A percentile compares a stretch with the other conserved stretches of the same genome.
phyloP scores from a whole-genome alignment of 2,797 vertebrate genomes.

The Megaceryle alcyon region DNA sequence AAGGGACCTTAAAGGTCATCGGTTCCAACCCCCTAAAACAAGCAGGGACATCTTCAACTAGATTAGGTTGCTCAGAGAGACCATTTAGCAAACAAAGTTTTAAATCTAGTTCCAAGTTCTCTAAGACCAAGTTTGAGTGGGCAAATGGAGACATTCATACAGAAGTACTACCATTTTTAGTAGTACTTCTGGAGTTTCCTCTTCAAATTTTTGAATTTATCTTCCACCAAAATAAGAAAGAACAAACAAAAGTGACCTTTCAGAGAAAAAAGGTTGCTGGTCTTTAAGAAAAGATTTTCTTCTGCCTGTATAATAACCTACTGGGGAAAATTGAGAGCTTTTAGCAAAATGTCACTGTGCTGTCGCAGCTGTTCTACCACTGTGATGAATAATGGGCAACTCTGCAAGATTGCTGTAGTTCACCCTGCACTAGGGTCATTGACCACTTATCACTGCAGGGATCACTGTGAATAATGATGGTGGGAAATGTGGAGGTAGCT shows the following conservation, averaged over 20 bases:
- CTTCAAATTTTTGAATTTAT: background rate
- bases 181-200: background rate
- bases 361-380: background rate
- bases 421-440: background rate
- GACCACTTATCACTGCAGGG: slow-evolving; percentile 22
- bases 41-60: background rate
- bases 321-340: slow-evolving; percentile 2
- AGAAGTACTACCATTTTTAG: background rate
- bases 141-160: background rate
- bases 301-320: background rate
- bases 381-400: background rate
- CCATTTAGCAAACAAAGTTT: background rate
- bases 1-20: no score
- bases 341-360: slow-evolving; percentile 40
- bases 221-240: background rate
- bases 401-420: background rate
- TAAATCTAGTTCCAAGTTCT: background rate
- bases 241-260: slow-evolving; percentile 10
- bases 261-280: background rate
- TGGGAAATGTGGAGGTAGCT: background rate
- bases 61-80: no score
- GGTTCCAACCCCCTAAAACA: background rate
- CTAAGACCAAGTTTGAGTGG: background rate
- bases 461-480: background rate
- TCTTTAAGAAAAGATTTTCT: slow-evolving; percentile 31